Evolutionary conservation across 2,888 invertebrate species (phyloP), one percentile per base, ranked within the genome.

Genomic region (Autographa pulchrina): DNA sequence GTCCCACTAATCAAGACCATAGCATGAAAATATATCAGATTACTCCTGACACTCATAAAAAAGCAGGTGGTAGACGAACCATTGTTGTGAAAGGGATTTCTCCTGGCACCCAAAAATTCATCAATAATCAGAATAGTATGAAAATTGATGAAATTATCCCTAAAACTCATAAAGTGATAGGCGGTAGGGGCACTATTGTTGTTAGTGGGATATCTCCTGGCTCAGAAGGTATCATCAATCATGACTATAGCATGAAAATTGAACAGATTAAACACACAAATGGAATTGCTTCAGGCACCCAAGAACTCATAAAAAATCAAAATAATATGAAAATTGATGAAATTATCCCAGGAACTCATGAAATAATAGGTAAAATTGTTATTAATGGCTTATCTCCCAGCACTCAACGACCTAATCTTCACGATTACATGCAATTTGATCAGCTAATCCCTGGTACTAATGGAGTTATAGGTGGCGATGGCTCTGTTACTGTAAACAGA

Each of bases 71-170:
- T 31, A 2, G 16, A 13, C 7, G 0, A 6, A 61, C 4, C 58
- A 41, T 64, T 9, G 25, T 61, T 60, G 16, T 62, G 1, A 76
- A 56, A 59, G 77, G 71, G 16, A 56, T 70, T 43, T 43, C 60
- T 52, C 32, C 62, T 38, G 38, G 60, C n/a, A 5, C 48, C n/a
- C 11, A 38, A 11, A 0, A 11, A 11, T 11, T 11, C 2, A 2
- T 48, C 7, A 48, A 4, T 48, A 48, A 48, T 48, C n/a, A 48
- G 6, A 7, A 48, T n/a, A n/a, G n/a, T 48, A n/a, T 48, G 2
- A 48, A n/a, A n/a, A n/a, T 48, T 0, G 48, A n/a, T n/a, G n/a
- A n/a, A 16, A 48, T n/a, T 48, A 48, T 48, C n/a, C 16, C 38
- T 11, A 11, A 11, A 38, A 38, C 11, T 2, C 38, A 38, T 38